Conservation (phyloP, 2,888 invertebrate species). For the Cosmopolites sordidus region DNA sequence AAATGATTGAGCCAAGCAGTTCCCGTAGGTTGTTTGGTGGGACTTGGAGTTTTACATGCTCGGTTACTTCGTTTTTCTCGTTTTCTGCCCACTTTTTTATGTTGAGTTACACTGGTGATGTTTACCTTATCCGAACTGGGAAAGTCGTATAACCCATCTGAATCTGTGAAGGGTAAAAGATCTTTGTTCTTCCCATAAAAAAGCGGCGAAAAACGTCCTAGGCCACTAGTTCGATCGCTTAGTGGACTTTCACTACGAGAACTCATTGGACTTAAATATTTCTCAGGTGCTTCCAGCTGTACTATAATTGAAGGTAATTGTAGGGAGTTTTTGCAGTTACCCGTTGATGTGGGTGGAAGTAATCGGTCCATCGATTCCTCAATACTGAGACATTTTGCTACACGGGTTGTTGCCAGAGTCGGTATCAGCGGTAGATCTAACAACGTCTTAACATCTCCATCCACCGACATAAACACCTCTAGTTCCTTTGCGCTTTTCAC, state of each 20-base stretch:
- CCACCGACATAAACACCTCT: constrained; percentile 50
- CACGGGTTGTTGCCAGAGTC: constrained; percentile 50
- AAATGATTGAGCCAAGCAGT: constrained; percentile 54
- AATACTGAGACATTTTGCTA: constrained; percentile 56
- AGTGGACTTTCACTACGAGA: constrained; percentile 75
- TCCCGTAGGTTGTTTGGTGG: constrained; percentile 48
- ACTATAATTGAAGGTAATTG: constrained; percentile 61
- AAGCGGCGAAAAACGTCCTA: constrained; percentile 66
- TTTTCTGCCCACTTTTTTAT: constrained; percentile 60
- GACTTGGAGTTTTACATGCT: constrained; percentile 51
- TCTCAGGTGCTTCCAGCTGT: constrained; percentile 49
- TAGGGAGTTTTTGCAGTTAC: constrained; percentile 47
- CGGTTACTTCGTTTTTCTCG: constrained; percentile 55
- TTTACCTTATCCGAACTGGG: constrained; percentile 67
- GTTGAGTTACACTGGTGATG: constrained; percentile 46
- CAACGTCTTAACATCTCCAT: constrained; percentile 45
- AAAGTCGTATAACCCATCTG: constrained; percentile 75
- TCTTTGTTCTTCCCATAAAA: constrained; percentile 65
- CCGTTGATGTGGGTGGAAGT: constrained; percentile 29
- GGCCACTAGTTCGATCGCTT: constrained; percentile 63
- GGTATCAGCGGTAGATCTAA: constrained; percentile 48
- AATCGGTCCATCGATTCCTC: constrained; percentile 52
- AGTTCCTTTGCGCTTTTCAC: constrained; percentile 63
- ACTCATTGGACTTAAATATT: constrained; percentile 64
- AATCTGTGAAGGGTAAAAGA: constrained; percentile 68